These are phyloP conservation scores for Sphaerodactylus townsendi DNA, from an alignment of 2,113 vertebrate genomes.

Conservation along the genomic window DNA sequence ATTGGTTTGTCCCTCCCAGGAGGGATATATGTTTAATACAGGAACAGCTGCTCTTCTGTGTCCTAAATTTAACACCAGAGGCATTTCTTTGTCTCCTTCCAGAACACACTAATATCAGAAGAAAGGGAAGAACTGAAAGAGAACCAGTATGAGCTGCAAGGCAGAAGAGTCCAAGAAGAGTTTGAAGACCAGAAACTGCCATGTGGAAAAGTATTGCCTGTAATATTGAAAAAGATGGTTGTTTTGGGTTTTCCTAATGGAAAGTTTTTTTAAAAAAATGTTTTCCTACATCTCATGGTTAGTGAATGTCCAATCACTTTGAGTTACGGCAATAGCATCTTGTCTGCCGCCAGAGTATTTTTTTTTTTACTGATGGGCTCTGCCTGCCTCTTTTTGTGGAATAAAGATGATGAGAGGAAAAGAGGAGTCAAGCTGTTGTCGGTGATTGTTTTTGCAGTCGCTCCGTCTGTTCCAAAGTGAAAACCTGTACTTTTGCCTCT, in stretches of 20 bases:
- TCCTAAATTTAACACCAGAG: constrained; percentile 49
- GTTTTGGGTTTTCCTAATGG: constrained; percentile 26
- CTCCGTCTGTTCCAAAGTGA: background rate
- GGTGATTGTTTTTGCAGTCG: constrained; percentile 2
- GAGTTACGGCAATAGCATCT: constrained; percentile 34
- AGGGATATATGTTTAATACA: background rate
- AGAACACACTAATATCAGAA: constrained; percentile 73
- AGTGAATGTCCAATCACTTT: constrained; percentile 49
- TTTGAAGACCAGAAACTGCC: constrained; percentile 53
- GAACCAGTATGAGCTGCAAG: constrained; percentile 53
- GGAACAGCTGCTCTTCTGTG: constrained; percentile 20
- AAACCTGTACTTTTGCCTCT: constrained; percentile 6
- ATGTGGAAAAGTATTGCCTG: constrained; percentile 37
- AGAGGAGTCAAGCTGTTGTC: constrained; percentile 31
- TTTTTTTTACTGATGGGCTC: constrained; percentile 27
- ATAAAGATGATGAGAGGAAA: constrained; percentile 53
- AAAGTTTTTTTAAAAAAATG: constrained; percentile 34
- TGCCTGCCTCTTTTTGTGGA: constrained; percentile 28
- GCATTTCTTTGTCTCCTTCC: constrained; percentile 60
- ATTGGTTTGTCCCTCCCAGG: background rate
- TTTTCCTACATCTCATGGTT: constrained; percentile 50
- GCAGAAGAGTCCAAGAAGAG: constrained; percentile 53
- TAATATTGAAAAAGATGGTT: background rate
- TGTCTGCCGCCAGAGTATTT: constrained; percentile 6
- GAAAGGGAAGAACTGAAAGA: constrained; percentile 52